Conservation (phyloP, 53 echinoderm and acorn worm species). For the Holothuria scabra region DNA sequence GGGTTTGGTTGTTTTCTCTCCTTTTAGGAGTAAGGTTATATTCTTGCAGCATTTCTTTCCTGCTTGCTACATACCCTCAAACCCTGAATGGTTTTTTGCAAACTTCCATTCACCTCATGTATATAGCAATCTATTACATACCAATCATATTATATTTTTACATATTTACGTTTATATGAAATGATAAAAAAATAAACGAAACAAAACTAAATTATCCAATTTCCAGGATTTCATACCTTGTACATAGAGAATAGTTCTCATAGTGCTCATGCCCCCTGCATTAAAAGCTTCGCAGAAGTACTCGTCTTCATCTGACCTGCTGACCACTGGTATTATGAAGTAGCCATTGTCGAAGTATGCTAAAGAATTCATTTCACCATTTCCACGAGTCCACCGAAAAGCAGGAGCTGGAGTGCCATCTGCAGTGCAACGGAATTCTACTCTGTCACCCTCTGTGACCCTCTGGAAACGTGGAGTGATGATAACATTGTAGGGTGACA, state of each 20-base stretch:
- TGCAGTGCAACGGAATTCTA: conserved; percentile 78
- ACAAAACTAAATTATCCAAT: no score
- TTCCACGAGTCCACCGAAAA: conserved; percentile 80
- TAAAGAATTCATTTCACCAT: conserved; percentile 65
- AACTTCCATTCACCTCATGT: no score
- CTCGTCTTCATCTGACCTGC: conserved; percentile 78
- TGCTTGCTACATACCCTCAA: no score
- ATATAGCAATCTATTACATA: no score
- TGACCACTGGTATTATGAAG: conserved; percentile 74
- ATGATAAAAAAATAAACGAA: no score
- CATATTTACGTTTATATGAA: no score
- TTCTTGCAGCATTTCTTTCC: no score
- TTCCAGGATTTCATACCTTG: conserved; percentile 56
- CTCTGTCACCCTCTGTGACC: conserved; percentile 80
- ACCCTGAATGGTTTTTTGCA: no score
- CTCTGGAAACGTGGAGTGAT: conserved; percentile 82
- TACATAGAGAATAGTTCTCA: conserved; percentile 86
- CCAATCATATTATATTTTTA: no score
- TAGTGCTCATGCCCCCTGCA: conserved; percentile 63
- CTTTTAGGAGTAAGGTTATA: no score
- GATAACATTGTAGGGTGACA: conserved; percentile 61
- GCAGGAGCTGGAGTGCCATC: conserved; percentile 76
- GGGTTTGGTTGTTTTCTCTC: no score
- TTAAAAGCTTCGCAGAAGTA: conserved; percentile 90
- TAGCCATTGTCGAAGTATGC: conserved; percentile 67